Conservation (phyloP, 2,797 vertebrate genomes). For the Liparis tanakae region DNA sequence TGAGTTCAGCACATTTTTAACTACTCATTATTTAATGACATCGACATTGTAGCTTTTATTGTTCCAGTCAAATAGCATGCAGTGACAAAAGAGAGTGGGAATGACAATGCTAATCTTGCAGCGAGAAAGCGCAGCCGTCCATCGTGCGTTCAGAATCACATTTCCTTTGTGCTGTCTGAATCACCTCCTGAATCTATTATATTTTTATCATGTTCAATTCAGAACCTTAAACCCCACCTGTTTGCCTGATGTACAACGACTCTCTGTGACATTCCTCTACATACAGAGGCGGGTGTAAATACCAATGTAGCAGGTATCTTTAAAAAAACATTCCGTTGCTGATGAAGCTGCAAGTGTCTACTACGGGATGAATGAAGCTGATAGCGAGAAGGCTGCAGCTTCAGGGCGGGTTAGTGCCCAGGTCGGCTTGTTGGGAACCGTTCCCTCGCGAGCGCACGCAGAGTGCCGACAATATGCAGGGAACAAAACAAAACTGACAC, state of each 20-base stretch:
- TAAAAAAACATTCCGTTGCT: conserved; percentile 22
- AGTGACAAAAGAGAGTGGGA: conserved; percentile 51
- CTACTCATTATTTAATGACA: conserved; percentile 65
- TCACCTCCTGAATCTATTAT: conserved; percentile 68
- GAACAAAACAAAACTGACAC: conserved; percentile 8
- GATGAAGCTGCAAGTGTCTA: conserved; percentile 52
- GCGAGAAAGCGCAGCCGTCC: conserved; percentile 50
- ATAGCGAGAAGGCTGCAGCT: conserved; percentile 11
- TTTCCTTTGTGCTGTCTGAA: conserved; percentile 73
- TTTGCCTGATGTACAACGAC: conserved; percentile 49
- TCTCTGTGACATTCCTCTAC: conserved; percentile 38
- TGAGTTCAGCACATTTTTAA: conserved; percentile 64
- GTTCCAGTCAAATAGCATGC: conserved; percentile 46
- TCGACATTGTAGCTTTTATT: conserved; percentile 58
- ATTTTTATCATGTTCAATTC: conserved; percentile 79
- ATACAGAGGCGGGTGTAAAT: conserved; percentile 43
- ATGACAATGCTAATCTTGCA: conserved; percentile 56
- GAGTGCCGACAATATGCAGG: background rate
- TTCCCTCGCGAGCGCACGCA: background rate
- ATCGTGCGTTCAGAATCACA: conserved; percentile 56
- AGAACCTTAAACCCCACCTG: conserved; percentile 53
- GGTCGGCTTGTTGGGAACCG: conserved; percentile 3
- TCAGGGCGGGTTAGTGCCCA: background rate
- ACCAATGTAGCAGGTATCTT: conserved; percentile 23
- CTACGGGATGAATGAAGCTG: conserved; percentile 21